phyloP scores from a whole-genome alignment of 2,888 invertebrate genomes.

The Malachius bipustulatus region DNA sequence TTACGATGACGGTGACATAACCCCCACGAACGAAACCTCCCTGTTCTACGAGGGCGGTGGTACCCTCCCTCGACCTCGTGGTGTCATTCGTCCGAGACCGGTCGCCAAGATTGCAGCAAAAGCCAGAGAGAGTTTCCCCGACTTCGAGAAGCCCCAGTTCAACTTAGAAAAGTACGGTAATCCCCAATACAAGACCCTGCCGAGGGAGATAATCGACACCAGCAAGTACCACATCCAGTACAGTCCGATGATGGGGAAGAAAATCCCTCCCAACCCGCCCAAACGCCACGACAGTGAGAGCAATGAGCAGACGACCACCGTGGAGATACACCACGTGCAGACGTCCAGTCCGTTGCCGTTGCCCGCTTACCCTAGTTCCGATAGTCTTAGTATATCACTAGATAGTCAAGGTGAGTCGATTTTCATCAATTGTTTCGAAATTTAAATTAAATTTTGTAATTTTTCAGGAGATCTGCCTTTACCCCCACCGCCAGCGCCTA shows the following conservation, averaged over 20 bases:
- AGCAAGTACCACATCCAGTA: conserved; percentile 41
- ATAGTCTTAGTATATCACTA: conserved; percentile 50
- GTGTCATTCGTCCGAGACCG: conserved; percentile 67
- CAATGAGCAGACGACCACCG: conserved; percentile 36
- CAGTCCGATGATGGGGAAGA: conserved; percentile 57
- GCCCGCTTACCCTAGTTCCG: conserved; percentile 53
- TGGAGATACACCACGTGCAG: conserved; percentile 35
- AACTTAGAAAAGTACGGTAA: conserved; percentile 33
- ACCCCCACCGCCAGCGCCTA: conserved; percentile 54
- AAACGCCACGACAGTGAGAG: conserved; percentile 41
- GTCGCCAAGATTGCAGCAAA: conserved; percentile 63
- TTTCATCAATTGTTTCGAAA: no score
- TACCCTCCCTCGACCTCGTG: conserved; percentile 75
- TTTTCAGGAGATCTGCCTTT: conserved; percentile 53
- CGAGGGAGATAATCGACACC: conserved; percentile 41
- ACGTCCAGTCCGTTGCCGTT: conserved; percentile 48
- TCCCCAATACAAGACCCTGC: conserved; percentile 42
- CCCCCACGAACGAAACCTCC: conserved; percentile 67
- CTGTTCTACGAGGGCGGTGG: conserved; percentile 57
- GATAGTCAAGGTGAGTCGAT: conserved; percentile 35
- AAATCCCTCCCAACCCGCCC: conserved; percentile 71
- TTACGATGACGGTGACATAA: conserved; percentile 84
- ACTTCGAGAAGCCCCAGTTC: conserved; percentile 38
- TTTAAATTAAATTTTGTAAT: no score
- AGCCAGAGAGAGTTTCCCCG: conserved; percentile 37